Evolutionary conservation across 2,797 vertebrate genomes (phyloP).

Genomic region (Onychomys arenicola): DNA sequence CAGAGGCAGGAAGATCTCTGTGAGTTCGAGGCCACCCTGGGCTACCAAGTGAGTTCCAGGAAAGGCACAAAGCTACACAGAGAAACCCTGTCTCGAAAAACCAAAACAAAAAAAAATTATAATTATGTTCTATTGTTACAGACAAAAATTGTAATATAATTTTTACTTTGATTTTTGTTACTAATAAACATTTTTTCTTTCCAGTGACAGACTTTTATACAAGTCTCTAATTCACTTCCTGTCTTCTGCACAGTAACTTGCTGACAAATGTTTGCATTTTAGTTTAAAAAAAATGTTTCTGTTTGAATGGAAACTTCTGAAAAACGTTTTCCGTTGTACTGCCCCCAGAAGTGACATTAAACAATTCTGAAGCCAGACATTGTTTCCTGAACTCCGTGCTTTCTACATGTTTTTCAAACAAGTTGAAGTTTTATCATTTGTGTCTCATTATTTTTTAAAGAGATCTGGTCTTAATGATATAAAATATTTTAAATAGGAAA

Average conservation of each 20-base stretch:
- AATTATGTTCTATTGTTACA: constrained; percentile 51
- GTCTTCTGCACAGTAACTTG: constrained; percentile 85
- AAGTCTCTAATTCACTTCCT: constrained; percentile 82
- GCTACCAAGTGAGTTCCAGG: too few species aligned
- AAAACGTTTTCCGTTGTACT: constrained; percentile 89
- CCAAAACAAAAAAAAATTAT: too few species aligned
- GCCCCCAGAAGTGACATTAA: constrained; percentile 87
- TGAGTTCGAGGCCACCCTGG: too few species aligned
- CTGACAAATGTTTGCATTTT: constrained; percentile 89
- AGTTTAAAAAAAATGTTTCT: constrained; percentile 85
- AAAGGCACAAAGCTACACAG: too few species aligned
- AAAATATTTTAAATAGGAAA: not conserved
- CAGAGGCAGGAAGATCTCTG: too few species aligned
- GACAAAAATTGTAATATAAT: constrained; percentile 51
- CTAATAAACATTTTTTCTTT: constrained; percentile 73
- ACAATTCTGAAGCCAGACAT: constrained; percentile 86
- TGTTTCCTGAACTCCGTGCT: constrained; percentile 90
- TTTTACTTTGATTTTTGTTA: constrained; percentile 50
- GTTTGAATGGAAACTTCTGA: constrained; percentile 90
- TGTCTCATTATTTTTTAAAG: not conserved
- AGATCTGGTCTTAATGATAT: not conserved
- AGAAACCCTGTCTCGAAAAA: too few species aligned
- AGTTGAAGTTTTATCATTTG: constrained; percentile 51
- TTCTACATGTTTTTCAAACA: constrained; percentile 69
- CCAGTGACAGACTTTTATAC: constrained; percentile 79